Conservation (phyloP, 23 tunicate genomes). For the Ascidia mentula region DNA sequence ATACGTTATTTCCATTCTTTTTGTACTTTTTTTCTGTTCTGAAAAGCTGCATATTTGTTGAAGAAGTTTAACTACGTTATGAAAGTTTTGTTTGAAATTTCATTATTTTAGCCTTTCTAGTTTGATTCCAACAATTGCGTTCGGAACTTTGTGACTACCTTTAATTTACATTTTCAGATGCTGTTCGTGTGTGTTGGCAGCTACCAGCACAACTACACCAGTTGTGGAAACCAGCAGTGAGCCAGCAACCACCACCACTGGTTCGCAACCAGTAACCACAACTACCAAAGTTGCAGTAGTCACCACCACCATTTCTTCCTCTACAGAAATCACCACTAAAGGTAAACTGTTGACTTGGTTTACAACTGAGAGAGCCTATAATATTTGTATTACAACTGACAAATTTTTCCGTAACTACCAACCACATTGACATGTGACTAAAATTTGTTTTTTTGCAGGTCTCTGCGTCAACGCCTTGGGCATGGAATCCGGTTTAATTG, state of each 20-base stretch:
- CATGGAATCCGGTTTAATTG: slow-evolving; percentile 67
- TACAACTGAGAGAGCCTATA: too few relatives aligned
- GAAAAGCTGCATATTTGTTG: too few relatives aligned
- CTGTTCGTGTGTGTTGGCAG: slow-evolving; percentile 45
- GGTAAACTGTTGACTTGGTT: slow-evolving; percentile 20
- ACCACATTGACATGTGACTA: background rate
- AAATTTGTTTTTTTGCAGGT: slow-evolving; percentile 20
- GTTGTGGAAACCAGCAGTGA: slow-evolving; percentile 3
- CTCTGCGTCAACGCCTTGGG: slow-evolving; percentile 55
- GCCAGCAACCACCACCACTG: slow-evolving; percentile 7
- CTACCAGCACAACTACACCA: slow-evolving; percentile 28
- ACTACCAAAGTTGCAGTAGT: slow-evolving; percentile 31
- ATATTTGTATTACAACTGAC: too few relatives aligned
- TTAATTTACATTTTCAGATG: slow-evolving; percentile 26
- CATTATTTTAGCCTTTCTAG: too few relatives aligned
- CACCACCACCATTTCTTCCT: slow-evolving; percentile 46
- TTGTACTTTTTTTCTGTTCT: too few relatives aligned
- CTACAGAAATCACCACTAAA: slow-evolving; percentile 56
- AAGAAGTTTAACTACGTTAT: too few relatives aligned
- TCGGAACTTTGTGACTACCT: background rate
- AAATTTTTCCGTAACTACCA: background rate
- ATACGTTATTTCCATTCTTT: too few relatives aligned
- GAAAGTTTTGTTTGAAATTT: too few relatives aligned
- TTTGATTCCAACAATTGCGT: too few relatives aligned
- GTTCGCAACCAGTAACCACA: background rate